A percentile compares a stretch with the other conserved stretches of the same genome.
These are phyloP conservation scores for Tokudaia tokunoshimensis DNA, from an alignment of 2,797 vertebrate genomes.

Conservation along the genomic window DNA sequence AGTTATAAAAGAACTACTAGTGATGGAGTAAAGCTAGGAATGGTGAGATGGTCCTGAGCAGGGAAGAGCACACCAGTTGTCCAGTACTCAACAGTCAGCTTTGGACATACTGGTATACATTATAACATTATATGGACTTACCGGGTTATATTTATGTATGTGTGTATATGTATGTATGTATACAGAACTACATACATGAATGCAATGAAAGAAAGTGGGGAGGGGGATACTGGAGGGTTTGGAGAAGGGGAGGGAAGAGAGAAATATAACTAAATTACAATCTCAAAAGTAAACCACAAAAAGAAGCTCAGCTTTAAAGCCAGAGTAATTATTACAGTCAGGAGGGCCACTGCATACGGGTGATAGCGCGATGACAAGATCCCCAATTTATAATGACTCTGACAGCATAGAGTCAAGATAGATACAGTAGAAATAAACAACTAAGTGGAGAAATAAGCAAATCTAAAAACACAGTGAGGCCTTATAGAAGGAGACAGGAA, in stretches of 20 bases:
- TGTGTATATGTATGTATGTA: neutral
- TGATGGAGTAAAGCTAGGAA: neutral
- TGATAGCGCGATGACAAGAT: neutral
- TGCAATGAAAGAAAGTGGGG: neutral
- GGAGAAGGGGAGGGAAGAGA: neutral
- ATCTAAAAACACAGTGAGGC: neutral
- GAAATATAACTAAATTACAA: neutral
- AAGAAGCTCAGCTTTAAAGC: neutral
- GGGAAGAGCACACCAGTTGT: neutral
- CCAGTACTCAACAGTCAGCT: neutral
- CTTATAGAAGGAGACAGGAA: neutral
- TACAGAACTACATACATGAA: neutral
- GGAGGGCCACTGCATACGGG: neutral
- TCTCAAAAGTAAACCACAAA: neutral
- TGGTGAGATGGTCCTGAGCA: neutral
- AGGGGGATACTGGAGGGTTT: neutral
- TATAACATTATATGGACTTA: neutral
- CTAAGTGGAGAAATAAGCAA: constrained; percentile 10
- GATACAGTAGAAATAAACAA: constrained; percentile 28
- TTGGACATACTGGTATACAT: neutral
- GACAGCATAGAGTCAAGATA: constrained; percentile 25
- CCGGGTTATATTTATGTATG: neutral
- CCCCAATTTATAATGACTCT: neutral
- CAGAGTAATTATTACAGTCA: neutral
- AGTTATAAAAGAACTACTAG: neutral